Evolutionary conservation across 2,113 vertebrate genomes (phyloP).

Genomic region (Cranoglanis bouderius): DNA sequence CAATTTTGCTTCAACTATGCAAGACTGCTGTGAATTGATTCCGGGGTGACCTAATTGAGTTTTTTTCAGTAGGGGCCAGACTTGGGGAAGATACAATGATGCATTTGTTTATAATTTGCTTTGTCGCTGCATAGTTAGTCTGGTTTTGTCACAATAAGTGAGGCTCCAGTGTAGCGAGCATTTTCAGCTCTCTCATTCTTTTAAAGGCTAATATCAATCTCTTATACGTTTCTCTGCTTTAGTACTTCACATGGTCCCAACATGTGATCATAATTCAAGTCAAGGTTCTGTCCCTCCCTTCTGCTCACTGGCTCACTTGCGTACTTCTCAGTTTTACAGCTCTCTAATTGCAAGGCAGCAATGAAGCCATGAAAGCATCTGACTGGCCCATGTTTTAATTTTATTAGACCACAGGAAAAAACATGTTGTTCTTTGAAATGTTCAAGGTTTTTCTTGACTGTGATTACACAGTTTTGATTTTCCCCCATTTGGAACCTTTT

Average conservation of each 20-base stretch:
- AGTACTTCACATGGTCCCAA: constrained; percentile 86
- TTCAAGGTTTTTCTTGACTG: constrained; percentile 72
- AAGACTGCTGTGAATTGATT: constrained; percentile 59
- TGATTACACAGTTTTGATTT: constrained; percentile 66
- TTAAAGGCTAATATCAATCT: constrained; percentile 14
- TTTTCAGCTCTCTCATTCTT: constrained; percentile 17
- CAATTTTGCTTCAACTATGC: constrained; percentile 48
- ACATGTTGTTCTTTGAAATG: constrained; percentile 83
- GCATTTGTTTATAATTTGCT: constrained; percentile 22
- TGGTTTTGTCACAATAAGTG: constrained; percentile 13
- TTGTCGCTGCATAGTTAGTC: constrained; percentile 16
- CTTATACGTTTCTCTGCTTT: constrained; percentile 32
- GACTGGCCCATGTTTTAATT: constrained; percentile 74
- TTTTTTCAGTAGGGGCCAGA: constrained; percentile 57
- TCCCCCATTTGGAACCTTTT: constrained; percentile 62
- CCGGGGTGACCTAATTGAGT: constrained; percentile 66
- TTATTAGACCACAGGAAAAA: constrained; percentile 85
- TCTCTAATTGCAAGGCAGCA: constrained; percentile 78
- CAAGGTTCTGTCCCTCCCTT: constrained; percentile 66
- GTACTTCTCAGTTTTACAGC: constrained; percentile 71
- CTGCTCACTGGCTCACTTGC: constrained; percentile 23
- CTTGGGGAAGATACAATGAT: constrained; percentile 37
- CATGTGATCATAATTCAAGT: constrained; percentile 81
- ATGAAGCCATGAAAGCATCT: constrained; percentile 66
- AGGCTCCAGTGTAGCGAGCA: constrained; percentile 2